Conservation (phyloP, 2,797 vertebrate genomes). For the Lerista edwardsae region DNA sequence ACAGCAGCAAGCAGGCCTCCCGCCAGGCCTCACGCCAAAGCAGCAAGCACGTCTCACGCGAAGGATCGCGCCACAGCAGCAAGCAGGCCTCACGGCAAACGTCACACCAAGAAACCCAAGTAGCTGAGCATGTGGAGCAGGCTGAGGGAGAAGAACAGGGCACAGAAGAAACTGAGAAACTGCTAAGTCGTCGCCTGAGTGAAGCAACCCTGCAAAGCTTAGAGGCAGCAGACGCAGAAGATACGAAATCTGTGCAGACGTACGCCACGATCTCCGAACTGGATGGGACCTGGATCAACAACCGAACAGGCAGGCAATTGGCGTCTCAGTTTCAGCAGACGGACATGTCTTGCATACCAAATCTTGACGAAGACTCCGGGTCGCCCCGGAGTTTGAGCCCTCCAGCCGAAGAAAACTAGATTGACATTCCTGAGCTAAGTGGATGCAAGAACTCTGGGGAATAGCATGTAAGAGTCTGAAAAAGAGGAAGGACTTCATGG, state of each 20-base stretch:
- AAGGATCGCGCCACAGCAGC: no score
- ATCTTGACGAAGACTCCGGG: rapidly evolving
- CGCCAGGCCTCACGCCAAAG: no score
- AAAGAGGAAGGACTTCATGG: background rate
- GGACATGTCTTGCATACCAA: rapidly evolving
- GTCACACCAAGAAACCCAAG: background rate
- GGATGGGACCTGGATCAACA: conserved; percentile 18
- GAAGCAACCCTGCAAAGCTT: background rate
- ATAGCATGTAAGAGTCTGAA: background rate
- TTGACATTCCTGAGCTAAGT: background rate
- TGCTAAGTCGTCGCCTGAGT: background rate
- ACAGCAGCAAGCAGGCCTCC: no score
- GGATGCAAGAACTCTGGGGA: background rate
- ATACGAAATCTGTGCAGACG: conserved; percentile 4
- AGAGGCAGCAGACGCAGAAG: background rate
- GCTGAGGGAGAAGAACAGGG: background rate
- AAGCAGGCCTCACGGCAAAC: no score
- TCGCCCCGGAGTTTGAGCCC: background rate
- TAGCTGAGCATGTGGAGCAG: background rate
- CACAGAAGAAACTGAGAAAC: background rate
- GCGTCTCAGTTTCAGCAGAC: conserved; percentile 19
- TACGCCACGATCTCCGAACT: background rate
- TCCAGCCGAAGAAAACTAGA: background rate
- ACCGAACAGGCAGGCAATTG: conserved; percentile 29
- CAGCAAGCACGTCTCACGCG: no score